Conservation (phyloP, 2,888 invertebrate genomes). For the Alentia gelatinosa region DNA sequence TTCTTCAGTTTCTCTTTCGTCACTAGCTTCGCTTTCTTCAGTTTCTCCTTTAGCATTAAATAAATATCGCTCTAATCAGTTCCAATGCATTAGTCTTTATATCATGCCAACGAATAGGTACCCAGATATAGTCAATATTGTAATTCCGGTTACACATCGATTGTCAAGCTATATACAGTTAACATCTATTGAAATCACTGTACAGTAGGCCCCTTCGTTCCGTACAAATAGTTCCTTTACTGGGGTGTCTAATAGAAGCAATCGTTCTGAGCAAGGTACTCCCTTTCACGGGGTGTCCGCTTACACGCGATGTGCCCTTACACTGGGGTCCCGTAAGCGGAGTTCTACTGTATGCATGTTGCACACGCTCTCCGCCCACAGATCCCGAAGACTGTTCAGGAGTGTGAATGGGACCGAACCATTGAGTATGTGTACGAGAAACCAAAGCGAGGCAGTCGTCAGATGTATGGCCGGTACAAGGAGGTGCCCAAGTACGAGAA, state of each 20-base stretch:
- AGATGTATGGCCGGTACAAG: constrained; percentile 30
- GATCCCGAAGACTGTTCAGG: not conserved
- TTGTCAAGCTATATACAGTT: too few relatives aligned
- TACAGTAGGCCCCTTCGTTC: too few relatives aligned
- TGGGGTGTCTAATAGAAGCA: not conserved
- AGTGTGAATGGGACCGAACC: not conserved
- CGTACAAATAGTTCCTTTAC: not conserved
- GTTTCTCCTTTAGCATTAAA: too few relatives aligned
- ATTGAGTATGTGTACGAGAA: constrained; percentile 32
- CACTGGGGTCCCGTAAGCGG: not conserved
- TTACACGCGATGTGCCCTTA: too few relatives aligned
- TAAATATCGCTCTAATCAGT: too few relatives aligned
- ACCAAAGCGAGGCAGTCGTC: not conserved
- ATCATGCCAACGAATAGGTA: too few relatives aligned
- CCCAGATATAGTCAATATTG: too few relatives aligned
- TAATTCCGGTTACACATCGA: too few relatives aligned
- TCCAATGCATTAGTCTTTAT: too few relatives aligned
- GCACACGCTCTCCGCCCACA: not conserved
- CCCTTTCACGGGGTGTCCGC: not conserved
- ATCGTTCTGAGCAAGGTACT: not conserved
- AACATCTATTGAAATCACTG: not conserved
- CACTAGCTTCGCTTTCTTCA: too few relatives aligned
- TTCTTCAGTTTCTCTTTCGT: too few relatives aligned
- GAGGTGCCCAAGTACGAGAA: constrained; percentile 38
- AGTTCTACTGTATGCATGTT: not conserved